Conservation (phyloP, 2,113 vertebrate species). For the Petrocephalus zakoni region DNA sequence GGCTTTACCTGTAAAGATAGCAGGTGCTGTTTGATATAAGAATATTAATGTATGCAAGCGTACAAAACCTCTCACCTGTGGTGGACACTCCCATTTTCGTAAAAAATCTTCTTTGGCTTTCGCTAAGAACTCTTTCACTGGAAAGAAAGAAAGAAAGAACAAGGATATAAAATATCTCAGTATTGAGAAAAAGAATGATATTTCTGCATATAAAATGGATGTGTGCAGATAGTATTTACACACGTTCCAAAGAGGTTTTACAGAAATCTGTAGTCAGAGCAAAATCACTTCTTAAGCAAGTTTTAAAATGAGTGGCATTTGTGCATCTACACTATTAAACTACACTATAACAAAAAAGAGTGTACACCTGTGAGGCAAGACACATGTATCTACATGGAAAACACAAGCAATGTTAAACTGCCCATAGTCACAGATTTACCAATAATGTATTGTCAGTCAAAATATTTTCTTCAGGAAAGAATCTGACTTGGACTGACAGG, state of each 20-base stretch:
- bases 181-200: background rate
- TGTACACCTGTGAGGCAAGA: constrained; percentile 45
- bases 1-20: background rate
- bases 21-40: background rate
- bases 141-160: constrained; percentile 39
- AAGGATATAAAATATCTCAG: background rate
- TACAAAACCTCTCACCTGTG: constrained; percentile 69
- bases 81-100: constrained; percentile 96
- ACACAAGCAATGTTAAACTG: constrained; percentile 52
- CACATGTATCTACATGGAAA: constrained; percentile 40
- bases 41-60: background rate
- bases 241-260: constrained; percentile 58
- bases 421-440: constrained; percentile 67
- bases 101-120: constrained; percentile 99
- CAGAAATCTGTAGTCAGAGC: constrained; percentile 31
- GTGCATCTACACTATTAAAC: background rate
- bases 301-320: background rate
- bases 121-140: constrained; percentile 99
- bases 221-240: constrained; percentile 30
- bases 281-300: background rate
- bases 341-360: background rate
- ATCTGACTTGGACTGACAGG: background rate
- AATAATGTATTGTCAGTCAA: background rate
- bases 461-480: background rate
- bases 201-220: background rate